Conservation (phyloP, 1,140 invertebrate species). For the Bicyclus anynana region DNA sequence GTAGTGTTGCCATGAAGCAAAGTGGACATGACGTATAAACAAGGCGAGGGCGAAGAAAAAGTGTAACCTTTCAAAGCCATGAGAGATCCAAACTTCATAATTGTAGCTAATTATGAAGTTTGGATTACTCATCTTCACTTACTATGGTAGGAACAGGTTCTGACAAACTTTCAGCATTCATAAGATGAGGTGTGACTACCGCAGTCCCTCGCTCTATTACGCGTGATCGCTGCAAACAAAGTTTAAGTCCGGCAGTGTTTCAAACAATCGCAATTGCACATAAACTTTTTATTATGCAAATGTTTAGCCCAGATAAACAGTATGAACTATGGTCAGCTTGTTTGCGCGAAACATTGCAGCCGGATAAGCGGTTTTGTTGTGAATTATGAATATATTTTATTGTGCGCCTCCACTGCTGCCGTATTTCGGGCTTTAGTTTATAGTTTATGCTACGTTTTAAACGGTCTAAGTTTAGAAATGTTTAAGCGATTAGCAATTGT, state of each 20-base stretch:
- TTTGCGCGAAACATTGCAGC: constrained; percentile 1
- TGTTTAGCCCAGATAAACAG: constrained; percentile 3
- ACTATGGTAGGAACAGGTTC: no score
- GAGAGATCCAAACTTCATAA: no score
- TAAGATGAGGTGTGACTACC: no score
- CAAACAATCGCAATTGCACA: constrained; percentile 2
- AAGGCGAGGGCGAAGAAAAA: no score
- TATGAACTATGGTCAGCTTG: constrained; percentile 4
- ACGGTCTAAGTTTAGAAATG: not conserved
- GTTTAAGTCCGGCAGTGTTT: not conserved
- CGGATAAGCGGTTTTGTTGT: constrained; percentile 9
- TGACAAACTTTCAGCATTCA: no score
- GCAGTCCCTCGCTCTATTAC: no score
- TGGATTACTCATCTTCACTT: no score
- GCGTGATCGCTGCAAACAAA: not conserved
- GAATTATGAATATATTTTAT: constrained; percentile 10
- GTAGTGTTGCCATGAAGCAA: no score
- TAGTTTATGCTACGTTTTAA: not conserved
- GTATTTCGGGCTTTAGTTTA: constrained; percentile 2
- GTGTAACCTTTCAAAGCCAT: no score
- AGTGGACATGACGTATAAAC: no score
- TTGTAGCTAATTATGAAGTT: no score
- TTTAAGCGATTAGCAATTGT: not conserved
- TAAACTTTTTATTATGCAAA: constrained; percentile 8
- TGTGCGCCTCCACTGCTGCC: not conserved